Percentiles rank a stretch among this genome's conserved stretches.
Evolutionary conservation across 2,888 invertebrate genomes (phyloP).

Genomic region (Sinohyriopsis cumingii): DNA sequence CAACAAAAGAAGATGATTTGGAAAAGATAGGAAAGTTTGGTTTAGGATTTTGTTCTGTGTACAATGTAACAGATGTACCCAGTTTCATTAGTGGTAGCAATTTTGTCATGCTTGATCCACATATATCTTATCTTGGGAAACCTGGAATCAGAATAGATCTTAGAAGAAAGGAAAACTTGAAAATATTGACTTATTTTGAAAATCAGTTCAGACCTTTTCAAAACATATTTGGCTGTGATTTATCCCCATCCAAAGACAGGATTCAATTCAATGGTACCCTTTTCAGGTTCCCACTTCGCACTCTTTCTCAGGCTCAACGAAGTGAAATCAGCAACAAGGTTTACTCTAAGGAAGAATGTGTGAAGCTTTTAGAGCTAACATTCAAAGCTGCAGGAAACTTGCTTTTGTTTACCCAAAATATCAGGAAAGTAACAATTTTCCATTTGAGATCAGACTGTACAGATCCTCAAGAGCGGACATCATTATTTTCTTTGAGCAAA

Average conservation of each 20-base stretch:
- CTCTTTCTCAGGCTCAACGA: conserved; percentile 44
- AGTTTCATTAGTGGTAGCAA: conserved; percentile 63
- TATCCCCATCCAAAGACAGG: conserved; percentile 8
- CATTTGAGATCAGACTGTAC: no score
- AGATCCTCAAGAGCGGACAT: no score
- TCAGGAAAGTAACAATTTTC: no score
- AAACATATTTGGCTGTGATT: conserved; percentile 45
- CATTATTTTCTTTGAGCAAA: no score
- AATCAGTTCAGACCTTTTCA: conserved; percentile 51
- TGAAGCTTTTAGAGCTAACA: conserved; percentile 47
- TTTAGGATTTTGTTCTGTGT: conserved; percentile 67
- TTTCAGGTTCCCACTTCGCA: conserved; percentile 65
- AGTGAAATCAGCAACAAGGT: conserved; percentile 54
- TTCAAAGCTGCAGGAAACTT: no score
- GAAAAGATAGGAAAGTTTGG: conserved; percentile 67
- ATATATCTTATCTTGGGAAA: conserved; percentile 57
- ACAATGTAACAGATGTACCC: conserved; percentile 68
- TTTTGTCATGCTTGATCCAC: conserved; percentile 68
- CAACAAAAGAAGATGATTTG: conserved; percentile 57
- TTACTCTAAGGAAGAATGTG: conserved; percentile 52
- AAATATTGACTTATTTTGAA: conserved; percentile 21
- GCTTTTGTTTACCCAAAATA: no score
- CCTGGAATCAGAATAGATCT: conserved; percentile 45
- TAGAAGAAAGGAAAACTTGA: conserved; percentile 20
- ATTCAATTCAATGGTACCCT: conserved; percentile 49